Conservation (phyloP, 2,797 vertebrate genomes). For the Varecia variegata region DNA sequence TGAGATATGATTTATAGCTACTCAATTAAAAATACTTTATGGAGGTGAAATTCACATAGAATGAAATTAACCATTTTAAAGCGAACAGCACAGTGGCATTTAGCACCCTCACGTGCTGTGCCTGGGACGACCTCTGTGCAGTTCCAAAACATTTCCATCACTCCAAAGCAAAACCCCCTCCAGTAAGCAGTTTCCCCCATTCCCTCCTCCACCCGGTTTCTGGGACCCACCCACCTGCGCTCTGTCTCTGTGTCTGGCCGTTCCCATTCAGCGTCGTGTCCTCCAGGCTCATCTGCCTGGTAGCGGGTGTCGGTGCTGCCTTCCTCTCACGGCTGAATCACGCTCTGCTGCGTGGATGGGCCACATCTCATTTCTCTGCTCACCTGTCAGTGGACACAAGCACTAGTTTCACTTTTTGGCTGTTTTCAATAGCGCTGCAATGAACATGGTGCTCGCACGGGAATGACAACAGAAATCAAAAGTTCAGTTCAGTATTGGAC, state of each 20-base stretch:
- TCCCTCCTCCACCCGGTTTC: not conserved
- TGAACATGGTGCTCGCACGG: not conserved
- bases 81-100: not conserved
- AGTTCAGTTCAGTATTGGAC: not conserved
- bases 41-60: not conserved
- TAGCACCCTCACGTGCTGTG: not conserved
- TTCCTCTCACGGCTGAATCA: not conserved
- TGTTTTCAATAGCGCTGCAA: too few relatives aligned
- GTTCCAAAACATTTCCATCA: not conserved
- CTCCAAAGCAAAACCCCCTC: not conserved
- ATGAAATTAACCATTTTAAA: not conserved
- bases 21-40: not conserved
- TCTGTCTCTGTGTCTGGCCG: not conserved
- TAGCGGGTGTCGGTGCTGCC: not conserved
- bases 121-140: not conserved
- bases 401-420: not conserved
- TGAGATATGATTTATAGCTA: not conserved
- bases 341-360: fast-evolving
- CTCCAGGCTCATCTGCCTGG: not conserved
- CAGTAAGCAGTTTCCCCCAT: not conserved
- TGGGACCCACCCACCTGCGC: not conserved
- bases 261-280: not conserved
- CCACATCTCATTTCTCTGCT: not conserved
- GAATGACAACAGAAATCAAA: not conserved
- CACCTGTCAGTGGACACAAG: fast-evolving